Conservation (phyloP, 2,888 invertebrate species). For the Caenorhabditis becei region DNA sequence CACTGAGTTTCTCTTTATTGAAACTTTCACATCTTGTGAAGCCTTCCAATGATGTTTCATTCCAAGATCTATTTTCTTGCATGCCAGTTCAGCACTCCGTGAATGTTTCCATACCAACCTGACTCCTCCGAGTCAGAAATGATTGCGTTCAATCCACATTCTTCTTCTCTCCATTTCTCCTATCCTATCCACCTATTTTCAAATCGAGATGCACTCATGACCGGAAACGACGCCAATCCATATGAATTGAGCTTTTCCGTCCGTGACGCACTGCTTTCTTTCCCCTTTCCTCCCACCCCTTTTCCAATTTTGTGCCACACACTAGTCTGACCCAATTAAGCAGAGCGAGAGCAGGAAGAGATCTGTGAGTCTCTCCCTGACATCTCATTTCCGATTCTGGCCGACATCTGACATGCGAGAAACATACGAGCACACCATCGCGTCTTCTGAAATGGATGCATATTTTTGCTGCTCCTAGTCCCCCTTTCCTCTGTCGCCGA, state of each 20-base stretch:
- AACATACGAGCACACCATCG: constrained; percentile 8
- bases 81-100: no score
- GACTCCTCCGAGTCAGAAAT: not conserved
- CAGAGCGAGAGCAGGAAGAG: not conserved
- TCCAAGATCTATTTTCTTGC: no score
- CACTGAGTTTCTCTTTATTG: no score
- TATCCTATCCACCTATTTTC: not conserved
- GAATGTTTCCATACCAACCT: no score
- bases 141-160: not conserved
- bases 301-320: constrained; percentile 13
- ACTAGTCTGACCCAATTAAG: constrained; percentile 39
- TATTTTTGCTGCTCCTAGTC: not conserved
- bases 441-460: constrained; percentile 9
- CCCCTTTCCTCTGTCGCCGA: not conserved
- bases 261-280: constrained; percentile 8
- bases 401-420: constrained; percentile 3
- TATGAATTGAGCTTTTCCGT: constrained; percentile 21
- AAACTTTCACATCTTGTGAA: not conserved
- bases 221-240: constrained; percentile 8
- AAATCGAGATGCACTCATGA: not conserved
- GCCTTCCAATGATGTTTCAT: no score
- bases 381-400: constrained; percentile 29
- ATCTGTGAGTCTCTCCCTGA: not conserved
- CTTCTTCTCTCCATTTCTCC: not conserved
- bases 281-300: not conserved